Evolutionary conservation across 2,888 invertebrate genomes (phyloP).

Genomic region (Eurois occulta): DNA sequence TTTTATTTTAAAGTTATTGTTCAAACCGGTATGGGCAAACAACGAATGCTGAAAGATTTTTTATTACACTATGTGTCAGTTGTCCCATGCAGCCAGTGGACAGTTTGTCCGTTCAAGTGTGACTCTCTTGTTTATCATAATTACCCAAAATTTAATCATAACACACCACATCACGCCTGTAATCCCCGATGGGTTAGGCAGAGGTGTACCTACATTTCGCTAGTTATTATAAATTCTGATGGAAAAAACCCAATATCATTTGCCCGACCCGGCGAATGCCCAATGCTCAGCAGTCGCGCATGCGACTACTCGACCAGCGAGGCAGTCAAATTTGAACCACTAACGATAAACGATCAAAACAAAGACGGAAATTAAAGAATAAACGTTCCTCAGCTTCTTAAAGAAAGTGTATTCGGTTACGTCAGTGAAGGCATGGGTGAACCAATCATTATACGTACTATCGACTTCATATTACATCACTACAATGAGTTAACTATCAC

Average conservation of each 20-base stretch:
- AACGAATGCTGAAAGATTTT: not conserved
- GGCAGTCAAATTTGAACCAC: not conserved
- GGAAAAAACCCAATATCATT: no score
- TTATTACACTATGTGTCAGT: not conserved
- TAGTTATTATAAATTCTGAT: no score
- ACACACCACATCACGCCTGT: no score
- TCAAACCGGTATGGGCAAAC: not conserved
- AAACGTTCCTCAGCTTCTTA: conserved; percentile 9
- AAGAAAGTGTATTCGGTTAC: conserved; percentile 39
- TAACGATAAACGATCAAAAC: conserved; percentile 1
- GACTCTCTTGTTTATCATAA: not conserved
- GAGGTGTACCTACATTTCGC: no score
- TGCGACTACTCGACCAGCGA: not conserved
- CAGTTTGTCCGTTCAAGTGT: not conserved
- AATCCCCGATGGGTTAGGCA: no score
- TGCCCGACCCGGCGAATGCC: no score
- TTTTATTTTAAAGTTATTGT: not conserved
- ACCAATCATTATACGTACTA: conserved; percentile 20
- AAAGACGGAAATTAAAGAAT: conserved; percentile 14
- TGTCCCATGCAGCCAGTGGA: not conserved
- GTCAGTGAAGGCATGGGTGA: conserved; percentile 2
- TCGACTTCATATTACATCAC: conserved; percentile 47
- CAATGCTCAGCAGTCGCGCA: no score
- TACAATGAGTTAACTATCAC: not conserved
- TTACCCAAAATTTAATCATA: not conserved